phyloP scores from a whole-genome alignment of 2,113 vertebrate species.

The Psophia crepitans region DNA sequence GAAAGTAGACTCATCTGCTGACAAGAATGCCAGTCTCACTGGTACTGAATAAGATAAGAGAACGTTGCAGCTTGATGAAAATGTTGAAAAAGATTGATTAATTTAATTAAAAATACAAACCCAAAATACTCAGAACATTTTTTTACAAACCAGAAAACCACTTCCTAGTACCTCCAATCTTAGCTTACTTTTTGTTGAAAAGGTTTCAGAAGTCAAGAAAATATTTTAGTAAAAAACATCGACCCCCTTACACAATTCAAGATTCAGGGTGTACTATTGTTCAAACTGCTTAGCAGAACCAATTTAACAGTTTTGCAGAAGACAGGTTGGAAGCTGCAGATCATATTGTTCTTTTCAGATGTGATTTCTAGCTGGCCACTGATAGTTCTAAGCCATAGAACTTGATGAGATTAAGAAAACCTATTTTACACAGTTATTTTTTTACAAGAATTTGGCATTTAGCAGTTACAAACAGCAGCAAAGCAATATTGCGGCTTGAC shows the following conservation, averaged over 20 bases:
- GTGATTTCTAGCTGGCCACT: neutral
- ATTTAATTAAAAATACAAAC: neutral
- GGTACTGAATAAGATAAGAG: neutral
- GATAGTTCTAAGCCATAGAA: neutral
- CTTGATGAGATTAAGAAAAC: neutral
- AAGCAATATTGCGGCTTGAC: conserved; percentile 60
- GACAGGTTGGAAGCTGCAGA: neutral
- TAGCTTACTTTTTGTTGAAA: neutral
- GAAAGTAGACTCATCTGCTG: neutral
- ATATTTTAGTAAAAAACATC: neutral
- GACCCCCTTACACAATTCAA: neutral
- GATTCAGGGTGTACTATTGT: neutral
- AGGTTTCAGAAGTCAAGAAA: neutral
- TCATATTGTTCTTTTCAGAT: neutral
- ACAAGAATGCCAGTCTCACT: neutral
- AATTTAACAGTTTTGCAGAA: neutral
- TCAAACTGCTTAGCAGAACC: neutral
- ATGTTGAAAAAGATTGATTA: neutral
- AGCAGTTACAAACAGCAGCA: neutral
- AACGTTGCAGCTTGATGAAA: neutral
- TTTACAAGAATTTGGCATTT: neutral
- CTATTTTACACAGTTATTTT: neutral
- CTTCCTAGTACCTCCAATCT: neutral
- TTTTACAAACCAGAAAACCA: neutral
- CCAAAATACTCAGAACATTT: neutral